phyloP scores from a whole-genome alignment of 2,113 vertebrate species.

The Eretmochelys imbricata region DNA sequence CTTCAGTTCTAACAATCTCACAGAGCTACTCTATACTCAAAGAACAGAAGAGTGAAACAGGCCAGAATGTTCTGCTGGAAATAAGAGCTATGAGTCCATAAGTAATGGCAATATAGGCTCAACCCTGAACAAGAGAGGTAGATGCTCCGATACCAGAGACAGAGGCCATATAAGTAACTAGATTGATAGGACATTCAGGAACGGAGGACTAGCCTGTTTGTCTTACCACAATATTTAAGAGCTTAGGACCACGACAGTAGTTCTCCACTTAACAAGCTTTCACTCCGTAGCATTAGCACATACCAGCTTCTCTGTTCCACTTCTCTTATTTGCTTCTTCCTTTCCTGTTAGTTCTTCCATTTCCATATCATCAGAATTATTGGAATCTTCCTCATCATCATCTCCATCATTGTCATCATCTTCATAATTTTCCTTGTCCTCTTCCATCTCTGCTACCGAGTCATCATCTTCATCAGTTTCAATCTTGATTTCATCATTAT shows the following conservation, averaged over 20 bases:
- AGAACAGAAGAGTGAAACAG: not conserved
- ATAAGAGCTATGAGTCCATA: not conserved
- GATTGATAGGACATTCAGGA: not conserved
- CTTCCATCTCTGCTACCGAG: conserved; percentile 81
- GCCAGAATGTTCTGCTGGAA: not conserved
- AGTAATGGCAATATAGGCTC: not conserved
- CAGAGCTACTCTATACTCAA: conserved; percentile 38
- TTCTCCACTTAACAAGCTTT: not conserved
- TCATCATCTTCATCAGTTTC: conserved; percentile 78
- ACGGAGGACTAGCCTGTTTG: not conserved
- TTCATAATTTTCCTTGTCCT: conserved; percentile 77
- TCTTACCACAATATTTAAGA: not conserved
- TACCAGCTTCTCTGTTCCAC: conserved; percentile 88
- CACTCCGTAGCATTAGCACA: conserved; percentile 1
- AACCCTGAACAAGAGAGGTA: not conserved
- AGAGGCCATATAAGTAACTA: not conserved
- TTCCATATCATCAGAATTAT: conserved; percentile 69
- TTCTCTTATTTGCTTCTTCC: conserved; percentile 72
- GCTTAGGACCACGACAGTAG: not conserved
- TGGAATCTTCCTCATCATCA: conserved; percentile 72
- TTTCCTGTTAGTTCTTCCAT: conserved; percentile 69
- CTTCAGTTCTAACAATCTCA: not conserved
- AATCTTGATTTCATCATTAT: not conserved
- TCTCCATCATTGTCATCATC: conserved; percentile 78
- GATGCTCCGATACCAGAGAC: not conserved